These are phyloP conservation scores for Grammomys surdaster DNA, from an alignment of 2,113 vertebrate species.

Conservation along the genomic window DNA sequence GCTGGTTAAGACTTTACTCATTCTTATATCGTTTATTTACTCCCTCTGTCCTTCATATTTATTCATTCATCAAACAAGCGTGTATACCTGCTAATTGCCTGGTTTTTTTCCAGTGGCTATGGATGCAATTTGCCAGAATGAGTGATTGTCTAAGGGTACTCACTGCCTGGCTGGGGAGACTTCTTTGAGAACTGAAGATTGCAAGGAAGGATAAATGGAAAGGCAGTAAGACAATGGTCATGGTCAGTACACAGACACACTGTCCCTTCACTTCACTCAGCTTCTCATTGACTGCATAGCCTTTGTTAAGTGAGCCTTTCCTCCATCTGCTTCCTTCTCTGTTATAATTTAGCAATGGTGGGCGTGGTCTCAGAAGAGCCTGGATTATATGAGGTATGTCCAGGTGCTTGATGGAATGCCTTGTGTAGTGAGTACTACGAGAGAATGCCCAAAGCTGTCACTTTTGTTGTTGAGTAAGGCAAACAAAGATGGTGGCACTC, in stretches of 20 bases:
- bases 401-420: neutral
- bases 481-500: neutral
- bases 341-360: neutral
- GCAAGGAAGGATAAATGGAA: neutral
- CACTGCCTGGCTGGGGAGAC: neutral
- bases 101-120: conserved; percentile 13
- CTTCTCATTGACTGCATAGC: neutral
- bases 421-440: too few relatives aligned
- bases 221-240: neutral
- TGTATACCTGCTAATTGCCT: conserved; percentile 27
- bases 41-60: conserved; percentile 14
- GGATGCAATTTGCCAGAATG: neutral
- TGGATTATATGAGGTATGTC: neutral
- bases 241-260: accelerated
- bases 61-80: neutral
- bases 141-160: neutral
- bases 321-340: neutral
- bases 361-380: neutral
- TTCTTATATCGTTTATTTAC: conserved; percentile 37
- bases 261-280: neutral
- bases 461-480: neutral
- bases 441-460: neutral
- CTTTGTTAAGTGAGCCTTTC: neutral
- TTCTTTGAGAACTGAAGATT: neutral
- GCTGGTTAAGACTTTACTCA: neutral